These are phyloP conservation scores for Eolophus roseicapilla DNA, from an alignment of 2,113 vertebrate species.

Conservation along the genomic window DNA sequence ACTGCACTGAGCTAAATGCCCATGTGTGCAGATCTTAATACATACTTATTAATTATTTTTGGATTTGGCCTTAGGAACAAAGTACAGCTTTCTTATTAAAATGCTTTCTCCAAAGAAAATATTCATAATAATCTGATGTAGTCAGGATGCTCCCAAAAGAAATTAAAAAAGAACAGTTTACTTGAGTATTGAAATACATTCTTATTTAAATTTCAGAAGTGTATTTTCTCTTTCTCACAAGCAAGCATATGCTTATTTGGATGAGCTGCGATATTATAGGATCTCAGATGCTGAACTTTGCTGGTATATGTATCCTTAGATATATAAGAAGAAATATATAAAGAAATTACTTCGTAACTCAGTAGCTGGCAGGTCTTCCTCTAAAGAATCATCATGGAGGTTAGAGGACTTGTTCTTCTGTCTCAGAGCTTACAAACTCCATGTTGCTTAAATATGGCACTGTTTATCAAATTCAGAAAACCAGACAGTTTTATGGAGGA, in stretches of 20 bases:
- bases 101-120: neutral
- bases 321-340: neutral
- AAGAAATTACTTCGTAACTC: neutral
- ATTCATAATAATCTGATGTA: neutral
- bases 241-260: neutral
- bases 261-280: neutral
- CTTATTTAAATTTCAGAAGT: neutral
- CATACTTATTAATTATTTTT: neutral
- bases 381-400: neutral
- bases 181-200: neutral
- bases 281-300: neutral
- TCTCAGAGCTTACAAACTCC: neutral
- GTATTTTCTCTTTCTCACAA: neutral
- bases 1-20: neutral
- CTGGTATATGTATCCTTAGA: rapidly evolving
- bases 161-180: neutral
- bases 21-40: neutral
- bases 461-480: neutral
- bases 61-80: neutral
- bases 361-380: neutral
- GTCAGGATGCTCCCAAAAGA: neutral
- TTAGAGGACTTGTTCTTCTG: neutral
- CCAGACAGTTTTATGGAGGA: neutral
- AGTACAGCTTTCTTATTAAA: neutral
- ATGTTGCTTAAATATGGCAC: neutral